These are phyloP conservation scores for Calyptommatus sinebrachiatus DNA, from an alignment of 2,113 vertebrate genomes.

Conservation along the genomic window DNA sequence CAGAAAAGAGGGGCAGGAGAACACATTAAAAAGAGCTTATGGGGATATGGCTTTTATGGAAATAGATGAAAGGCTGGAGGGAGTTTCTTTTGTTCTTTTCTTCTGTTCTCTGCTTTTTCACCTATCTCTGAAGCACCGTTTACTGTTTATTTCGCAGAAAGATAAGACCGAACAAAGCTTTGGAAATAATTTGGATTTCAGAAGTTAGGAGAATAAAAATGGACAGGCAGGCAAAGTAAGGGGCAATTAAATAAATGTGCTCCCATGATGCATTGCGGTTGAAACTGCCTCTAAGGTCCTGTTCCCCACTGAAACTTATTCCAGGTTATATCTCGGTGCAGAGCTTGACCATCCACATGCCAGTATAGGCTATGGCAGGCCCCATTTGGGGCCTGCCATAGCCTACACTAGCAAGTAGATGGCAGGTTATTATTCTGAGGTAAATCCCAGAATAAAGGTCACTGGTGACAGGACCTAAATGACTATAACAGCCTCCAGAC, in stretches of 20 bases:
- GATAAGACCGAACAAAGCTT: conserved; percentile 35
- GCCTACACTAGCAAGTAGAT: too few species aligned
- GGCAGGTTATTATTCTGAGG: too few species aligned
- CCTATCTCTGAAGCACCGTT: conserved; percentile 62
- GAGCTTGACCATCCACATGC: too few species aligned
- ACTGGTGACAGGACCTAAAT: too few species aligned
- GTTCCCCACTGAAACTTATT: too few species aligned
- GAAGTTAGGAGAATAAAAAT: conserved; percentile 34
- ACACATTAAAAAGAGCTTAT: conserved; percentile 44
- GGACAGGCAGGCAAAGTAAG: background rate
- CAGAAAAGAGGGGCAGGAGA: conserved; percentile 34
- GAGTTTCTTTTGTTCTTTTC: conserved; percentile 44
- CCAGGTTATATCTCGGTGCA: too few species aligned
- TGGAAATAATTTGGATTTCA: conserved; percentile 19
- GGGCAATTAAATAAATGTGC: conserved; percentile 6
- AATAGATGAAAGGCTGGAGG: conserved; percentile 55
- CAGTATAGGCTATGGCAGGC: too few species aligned
- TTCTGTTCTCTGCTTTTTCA: conserved; percentile 40
- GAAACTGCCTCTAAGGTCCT: too few species aligned
- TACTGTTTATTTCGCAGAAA: conserved; percentile 45
- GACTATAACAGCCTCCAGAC: too few species aligned
- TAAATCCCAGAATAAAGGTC: too few species aligned
- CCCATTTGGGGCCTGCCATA: too few species aligned
- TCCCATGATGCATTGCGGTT: background rate
- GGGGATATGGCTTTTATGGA: conserved; percentile 51